phyloP scores from a whole-genome alignment of 2,888 invertebrate species.

The Diloba caeruleocephala region DNA sequence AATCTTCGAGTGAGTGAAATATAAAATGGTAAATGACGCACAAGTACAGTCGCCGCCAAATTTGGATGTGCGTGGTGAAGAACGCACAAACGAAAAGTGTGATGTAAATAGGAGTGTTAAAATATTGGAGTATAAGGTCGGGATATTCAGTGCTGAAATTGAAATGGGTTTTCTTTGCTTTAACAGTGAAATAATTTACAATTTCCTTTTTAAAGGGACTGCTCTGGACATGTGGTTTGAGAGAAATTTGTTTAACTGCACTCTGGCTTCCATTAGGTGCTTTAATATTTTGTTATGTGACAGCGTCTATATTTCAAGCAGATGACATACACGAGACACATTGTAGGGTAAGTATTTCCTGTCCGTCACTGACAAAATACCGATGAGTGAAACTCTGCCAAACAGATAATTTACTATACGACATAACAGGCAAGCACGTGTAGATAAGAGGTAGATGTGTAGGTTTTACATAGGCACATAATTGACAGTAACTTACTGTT shows the following conservation, averaged over 20 bases:
- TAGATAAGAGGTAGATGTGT: too few relatives aligned
- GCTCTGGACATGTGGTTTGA: constrained; percentile 93
- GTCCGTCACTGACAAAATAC: background rate
- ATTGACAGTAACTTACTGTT: too few relatives aligned
- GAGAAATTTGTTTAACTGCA: constrained; percentile 94
- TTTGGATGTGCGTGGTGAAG: constrained; percentile 72
- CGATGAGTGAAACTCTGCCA: background rate
- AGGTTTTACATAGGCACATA: too few relatives aligned
- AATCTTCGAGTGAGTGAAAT: constrained; percentile 67
- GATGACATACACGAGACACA: constrained; percentile 98
- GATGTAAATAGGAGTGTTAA: constrained; percentile 72
- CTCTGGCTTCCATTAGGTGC: constrained; percentile 95
- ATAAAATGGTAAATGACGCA: constrained; percentile 87
- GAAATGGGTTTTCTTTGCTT: constrained; percentile 18
- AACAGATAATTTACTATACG: background rate
- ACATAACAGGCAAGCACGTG: background rate
- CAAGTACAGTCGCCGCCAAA: constrained; percentile 82
- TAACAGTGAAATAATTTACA: constrained; percentile 17
- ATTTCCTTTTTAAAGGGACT: constrained; percentile 77
- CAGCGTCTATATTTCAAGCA: constrained; percentile 96
- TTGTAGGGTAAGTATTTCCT: constrained; percentile 93
- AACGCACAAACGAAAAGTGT: constrained; percentile 74
- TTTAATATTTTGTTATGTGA: constrained; percentile 95
- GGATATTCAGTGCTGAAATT: constrained; percentile 19
- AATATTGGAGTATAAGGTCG: constrained; percentile 81